Evolutionary conservation across 1,140 invertebrate species (phyloP), one percentile per base, ranked within the genome.

Genomic region (Drosophila funebris): DNA sequence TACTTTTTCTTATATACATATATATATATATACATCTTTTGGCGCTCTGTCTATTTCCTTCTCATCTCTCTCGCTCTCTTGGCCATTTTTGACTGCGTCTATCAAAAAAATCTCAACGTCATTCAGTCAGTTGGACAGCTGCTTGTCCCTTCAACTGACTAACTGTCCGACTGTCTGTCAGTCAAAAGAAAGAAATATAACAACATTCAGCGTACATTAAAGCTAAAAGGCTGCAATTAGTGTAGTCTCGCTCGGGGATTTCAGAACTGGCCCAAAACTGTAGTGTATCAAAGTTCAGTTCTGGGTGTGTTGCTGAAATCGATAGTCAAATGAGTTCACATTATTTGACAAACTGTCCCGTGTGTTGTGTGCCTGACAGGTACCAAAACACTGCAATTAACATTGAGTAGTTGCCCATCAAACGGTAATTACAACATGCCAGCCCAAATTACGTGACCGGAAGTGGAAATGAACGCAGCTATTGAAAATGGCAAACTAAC

Each of bases 21-120:
- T n/a, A n/a, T n/a, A n/a, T n/a, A n/a, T n/a, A n/a, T 66, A 44
- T 63, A 50, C 66, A 74, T 74, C 57, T 60, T 63, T 71, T 81
- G 67, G 66, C 54, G 36, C 70, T n/a, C n/a, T n/a, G 4, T 33
- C 8, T n/a, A 7, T 33, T 74, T n/a, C n/a, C n/a, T n/a, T n/a
- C n/a, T n/a, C n/a, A n/a, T n/a, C 54, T 67, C 61, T 50, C 39
- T 58, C 39, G 24, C 20, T 63, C 39, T 18, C 39, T 33, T 11
- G 29, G 27, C 50, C 24, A 13, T 68, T 43, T 63, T 57, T 58
- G 54, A 37, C 37, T 27, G 48, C 22, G 46, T 27, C 68, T 37
- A 66, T 64, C 52, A 57, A 52, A 53, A 53, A 44, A 48, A 48
- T 54, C 61, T 77, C 73, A 61, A 60, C 20, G 74, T 83, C 78